phyloP scores from a whole-genome alignment of 2,888 invertebrate species.

The Drosophila villosipedis region DNA sequence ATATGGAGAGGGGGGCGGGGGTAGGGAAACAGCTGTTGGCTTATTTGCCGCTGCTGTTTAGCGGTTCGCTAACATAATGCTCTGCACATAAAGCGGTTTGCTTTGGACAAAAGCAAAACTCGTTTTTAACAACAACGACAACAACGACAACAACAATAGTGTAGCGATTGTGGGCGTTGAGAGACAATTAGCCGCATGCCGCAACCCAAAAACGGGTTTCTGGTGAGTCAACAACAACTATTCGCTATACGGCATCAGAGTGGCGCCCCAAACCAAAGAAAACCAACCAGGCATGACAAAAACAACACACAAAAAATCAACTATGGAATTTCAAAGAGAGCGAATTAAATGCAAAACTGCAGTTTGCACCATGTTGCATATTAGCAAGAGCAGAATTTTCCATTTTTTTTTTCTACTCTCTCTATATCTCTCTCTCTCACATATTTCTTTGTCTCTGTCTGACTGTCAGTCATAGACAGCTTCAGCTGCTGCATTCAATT shows the following conservation, averaged over 20 bases:
- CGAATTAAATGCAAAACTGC: conserved; percentile 16
- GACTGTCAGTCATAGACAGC: conserved; percentile 49
- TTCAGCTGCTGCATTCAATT: conserved; percentile 68
- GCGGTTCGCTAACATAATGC: conserved; percentile 38
- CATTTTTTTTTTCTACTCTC: conserved; percentile 6
- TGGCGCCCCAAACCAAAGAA: conserved; percentile 26
- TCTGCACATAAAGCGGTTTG: conserved; percentile 49
- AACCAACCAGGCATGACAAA: conserved; percentile 20
- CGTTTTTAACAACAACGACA: conserved; percentile 45
- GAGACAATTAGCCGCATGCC: conserved; percentile 77
- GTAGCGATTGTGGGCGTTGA: conserved; percentile 66
- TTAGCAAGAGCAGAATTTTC: conserved; percentile 20
- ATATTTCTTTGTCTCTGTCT: not conserved
- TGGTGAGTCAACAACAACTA: conserved; percentile 63
- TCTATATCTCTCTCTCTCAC: not conserved
- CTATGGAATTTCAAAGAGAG: conserved; percentile 38
- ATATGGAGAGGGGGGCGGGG: not conserved
- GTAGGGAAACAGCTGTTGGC: conserved; percentile 4
- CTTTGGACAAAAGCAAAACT: conserved; percentile 48
- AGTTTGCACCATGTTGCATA: conserved; percentile 30
- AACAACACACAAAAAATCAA: conserved; percentile 23
- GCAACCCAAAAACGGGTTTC: conserved; percentile 69
- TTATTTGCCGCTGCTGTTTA: conserved; percentile 39
- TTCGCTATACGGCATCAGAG: conserved; percentile 25
- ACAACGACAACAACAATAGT: conserved; percentile 16